Conservation (phyloP, 2,113 vertebrate genomes). For the Phaetusa simplex region DNA sequence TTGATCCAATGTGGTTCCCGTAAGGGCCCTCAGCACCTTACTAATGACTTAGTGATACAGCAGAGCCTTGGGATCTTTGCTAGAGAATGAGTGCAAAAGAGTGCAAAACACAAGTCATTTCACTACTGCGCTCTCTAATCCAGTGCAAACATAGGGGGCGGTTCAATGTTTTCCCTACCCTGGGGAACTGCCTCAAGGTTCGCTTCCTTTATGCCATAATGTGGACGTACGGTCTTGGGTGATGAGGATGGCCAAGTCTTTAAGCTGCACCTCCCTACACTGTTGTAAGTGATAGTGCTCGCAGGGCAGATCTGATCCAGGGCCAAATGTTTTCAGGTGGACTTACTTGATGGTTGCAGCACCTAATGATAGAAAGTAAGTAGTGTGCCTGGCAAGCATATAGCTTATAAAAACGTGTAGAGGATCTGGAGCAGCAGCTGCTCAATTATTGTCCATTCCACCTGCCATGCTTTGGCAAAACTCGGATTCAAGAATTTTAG, state of each 20-base stretch:
- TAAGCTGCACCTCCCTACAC: background rate
- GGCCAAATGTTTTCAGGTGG: background rate
- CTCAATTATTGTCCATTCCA: background rate
- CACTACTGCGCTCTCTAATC: background rate
- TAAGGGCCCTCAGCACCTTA: background rate
- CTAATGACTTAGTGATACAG: background rate
- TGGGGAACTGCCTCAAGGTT: background rate
- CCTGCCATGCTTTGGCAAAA: background rate
- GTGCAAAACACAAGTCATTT: background rate
- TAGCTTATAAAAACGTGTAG: background rate
- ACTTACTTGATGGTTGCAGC: background rate
- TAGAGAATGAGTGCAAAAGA: background rate
- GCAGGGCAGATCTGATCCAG: background rate
- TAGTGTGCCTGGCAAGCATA: background rate
- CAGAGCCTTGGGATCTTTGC: background rate
- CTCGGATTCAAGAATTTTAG: background rate
- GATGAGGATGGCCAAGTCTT: background rate
- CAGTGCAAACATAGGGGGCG: background rate
- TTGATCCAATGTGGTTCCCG: background rate
- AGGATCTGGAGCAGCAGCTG: background rate
- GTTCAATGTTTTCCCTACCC: background rate
- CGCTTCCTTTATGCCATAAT: background rate
- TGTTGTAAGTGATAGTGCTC: background rate
- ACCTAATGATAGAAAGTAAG: background rate
- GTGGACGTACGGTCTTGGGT: background rate